Conservation (phyloP, 2,797 vertebrate species). For the Adelosebastes latens region DNA sequence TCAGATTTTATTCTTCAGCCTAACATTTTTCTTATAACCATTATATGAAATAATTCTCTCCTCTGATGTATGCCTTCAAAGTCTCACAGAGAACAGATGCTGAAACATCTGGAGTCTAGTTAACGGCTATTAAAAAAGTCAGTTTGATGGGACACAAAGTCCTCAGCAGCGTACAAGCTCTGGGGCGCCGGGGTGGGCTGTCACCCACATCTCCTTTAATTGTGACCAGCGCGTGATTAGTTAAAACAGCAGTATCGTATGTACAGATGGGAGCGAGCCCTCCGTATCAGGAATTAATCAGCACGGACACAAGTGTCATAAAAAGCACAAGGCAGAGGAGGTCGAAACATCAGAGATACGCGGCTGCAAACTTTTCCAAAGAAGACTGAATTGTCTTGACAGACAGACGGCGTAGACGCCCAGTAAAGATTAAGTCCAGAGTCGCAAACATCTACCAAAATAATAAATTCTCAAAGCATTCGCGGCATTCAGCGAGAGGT, state of each 20-base stretch:
- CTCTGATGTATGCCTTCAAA: constrained; percentile 83
- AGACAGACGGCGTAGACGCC: constrained; percentile 57
- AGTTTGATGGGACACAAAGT: constrained; percentile 79
- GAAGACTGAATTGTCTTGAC: constrained; percentile 57
- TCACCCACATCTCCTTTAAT: constrained; percentile 68
- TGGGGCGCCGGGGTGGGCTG: constrained; percentile 65
- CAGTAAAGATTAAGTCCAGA: constrained; percentile 63
- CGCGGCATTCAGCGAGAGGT: constrained; percentile 35
- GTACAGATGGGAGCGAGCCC: neutral
- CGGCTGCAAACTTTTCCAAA: constrained; percentile 26
- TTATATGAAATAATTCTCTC: constrained; percentile 80
- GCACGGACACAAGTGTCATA: constrained; percentile 28
- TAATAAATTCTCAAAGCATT: constrained; percentile 64
- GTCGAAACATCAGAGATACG: constrained; percentile 23
- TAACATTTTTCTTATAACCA: constrained; percentile 73
- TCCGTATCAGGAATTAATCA: constrained; percentile 37
- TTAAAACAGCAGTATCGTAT: constrained; percentile 48
- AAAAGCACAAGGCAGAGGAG: constrained; percentile 34
- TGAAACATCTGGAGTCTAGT: constrained; percentile 82
- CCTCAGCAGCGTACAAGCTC: constrained; percentile 59
- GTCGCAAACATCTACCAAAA: constrained; percentile 65
- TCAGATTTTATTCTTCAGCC: constrained; percentile 55
- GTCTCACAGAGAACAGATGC: constrained; percentile 80
- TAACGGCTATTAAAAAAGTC: constrained; percentile 79
- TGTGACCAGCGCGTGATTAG: constrained; percentile 55